Evolutionary conservation across 2,113 vertebrate genomes (phyloP).

Genomic region (Motacilla alba): DNA sequence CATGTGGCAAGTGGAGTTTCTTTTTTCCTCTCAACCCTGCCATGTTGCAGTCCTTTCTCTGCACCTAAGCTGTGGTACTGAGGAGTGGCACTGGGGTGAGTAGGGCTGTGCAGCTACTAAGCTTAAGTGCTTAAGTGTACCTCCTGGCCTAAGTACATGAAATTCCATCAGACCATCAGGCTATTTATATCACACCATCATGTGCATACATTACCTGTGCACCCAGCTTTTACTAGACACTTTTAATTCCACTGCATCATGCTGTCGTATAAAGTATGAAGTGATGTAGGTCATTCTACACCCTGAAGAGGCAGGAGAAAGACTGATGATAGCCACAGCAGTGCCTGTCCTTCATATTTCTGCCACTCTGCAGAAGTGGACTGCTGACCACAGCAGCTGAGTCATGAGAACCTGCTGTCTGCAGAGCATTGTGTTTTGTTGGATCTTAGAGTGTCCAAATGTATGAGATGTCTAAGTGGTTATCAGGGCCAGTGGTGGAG

Average conservation of each 20-base stretch:
- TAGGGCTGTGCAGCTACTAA: neutral
- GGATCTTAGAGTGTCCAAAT: neutral
- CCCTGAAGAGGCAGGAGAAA: neutral
- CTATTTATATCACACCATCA: neutral
- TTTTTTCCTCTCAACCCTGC: neutral
- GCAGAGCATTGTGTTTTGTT: neutral
- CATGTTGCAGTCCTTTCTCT: neutral
- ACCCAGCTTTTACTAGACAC: neutral
- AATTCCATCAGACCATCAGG: neutral
- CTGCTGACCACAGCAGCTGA: neutral
- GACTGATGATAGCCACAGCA: neutral
- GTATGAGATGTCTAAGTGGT: neutral
- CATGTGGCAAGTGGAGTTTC: accelerated
- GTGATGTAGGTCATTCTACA: neutral
- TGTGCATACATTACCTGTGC: accelerated
- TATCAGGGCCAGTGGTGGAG: neutral
- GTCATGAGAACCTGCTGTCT: neutral
- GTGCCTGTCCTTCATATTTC: neutral
- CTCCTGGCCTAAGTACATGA: neutral
- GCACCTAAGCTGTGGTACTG: neutral
- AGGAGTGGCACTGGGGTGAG: neutral
- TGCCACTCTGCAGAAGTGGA: neutral
- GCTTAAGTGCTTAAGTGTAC: neutral
- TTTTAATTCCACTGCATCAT: neutral
- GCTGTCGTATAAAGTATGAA: neutral